Base-by-base conservation (phyloP, 2,888 invertebrate species). In the Scaptomyza parva region DNA sequence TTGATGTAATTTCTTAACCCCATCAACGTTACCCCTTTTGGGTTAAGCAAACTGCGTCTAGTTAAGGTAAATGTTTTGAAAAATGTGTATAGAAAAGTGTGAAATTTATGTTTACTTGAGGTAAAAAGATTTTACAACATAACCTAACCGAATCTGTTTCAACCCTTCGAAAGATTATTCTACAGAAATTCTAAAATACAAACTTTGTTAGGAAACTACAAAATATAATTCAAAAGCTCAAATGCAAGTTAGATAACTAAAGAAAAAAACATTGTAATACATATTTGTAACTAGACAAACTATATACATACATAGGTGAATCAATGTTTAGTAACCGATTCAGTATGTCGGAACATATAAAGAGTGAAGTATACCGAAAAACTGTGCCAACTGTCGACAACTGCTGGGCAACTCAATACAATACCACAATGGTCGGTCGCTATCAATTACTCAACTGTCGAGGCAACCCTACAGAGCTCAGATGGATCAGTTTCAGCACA, bases 401-500 rank as follows among this genome's bases (percentile, higher is more conserved):
- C 39, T 8, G 39, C 30, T 45, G 45, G 18, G 45, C 11, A 66
- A 60, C 48, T 35, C 69, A 79, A 79, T 41, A 50, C 58, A 69
- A 79, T 76, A 72, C 80, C 80, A 51, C 57, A 66, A 59, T 60
- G 72, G 52, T 57, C 40, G 63, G 63, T 43, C 24, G 65, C 76
- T 79, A 77, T 79, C 77, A 76, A 63, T 77, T 79, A 76, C 77
- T 5, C 63, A 40, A 61, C 40, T 50, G 40, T 60, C 66, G 68
- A 69, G 81, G 75, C 81, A 62, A 62, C 70, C 80, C 80, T 79
- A n/a, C n/a, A 76, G 60, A 45, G 77, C 63, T 77, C 59, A 44
- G 30, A 55, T 52, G 77, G 79, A 86, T 87, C 83, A 35, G 68
- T 82, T 87, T 78, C 82, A 76, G 48, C 50, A 62, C n/a, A n/a